Conservation (phyloP, 2,113 vertebrate genomes). For the Typhlomys cinereus region DNA sequence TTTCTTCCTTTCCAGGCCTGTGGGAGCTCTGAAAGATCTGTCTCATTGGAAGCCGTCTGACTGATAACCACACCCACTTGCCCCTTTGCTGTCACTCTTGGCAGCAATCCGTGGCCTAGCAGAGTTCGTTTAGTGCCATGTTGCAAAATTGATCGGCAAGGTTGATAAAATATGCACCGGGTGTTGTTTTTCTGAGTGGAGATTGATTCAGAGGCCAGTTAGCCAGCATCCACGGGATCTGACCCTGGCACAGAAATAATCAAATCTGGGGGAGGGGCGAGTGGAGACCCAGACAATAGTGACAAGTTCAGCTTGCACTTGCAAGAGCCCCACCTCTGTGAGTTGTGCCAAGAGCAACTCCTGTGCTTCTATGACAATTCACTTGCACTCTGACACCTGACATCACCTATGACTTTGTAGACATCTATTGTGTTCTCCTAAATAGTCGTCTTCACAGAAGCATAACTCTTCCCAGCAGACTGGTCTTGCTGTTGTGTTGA, state of each 20-base stretch:
- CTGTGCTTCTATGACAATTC: background rate
- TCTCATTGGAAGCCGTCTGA: background rate
- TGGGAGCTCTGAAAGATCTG: background rate
- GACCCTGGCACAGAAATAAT: background rate
- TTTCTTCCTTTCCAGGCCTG: background rate
- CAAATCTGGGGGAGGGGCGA: background rate
- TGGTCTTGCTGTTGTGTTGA: background rate
- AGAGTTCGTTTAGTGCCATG: background rate
- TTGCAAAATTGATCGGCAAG: background rate
- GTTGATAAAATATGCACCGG: background rate
- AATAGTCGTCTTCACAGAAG: background rate
- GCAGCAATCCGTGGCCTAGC: background rate
- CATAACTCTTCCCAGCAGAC: background rate
- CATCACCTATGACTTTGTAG: background rate
- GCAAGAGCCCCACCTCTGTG: too few relatives aligned
- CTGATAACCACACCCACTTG: background rate
- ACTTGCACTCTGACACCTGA: background rate
- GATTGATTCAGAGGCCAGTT: background rate
- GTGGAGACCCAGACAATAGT: too few relatives aligned
- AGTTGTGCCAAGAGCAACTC: background rate
- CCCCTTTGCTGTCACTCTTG: background rate
- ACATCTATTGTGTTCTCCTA: background rate
- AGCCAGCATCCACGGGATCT: background rate
- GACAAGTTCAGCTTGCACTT: background rate
- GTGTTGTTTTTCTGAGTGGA: background rate